Percentiles rank a stretch among this genome's conserved stretches.
phyloP scores from a whole-genome alignment of 2,888 invertebrate species.

The Hirudinaria manillensis region DNA sequence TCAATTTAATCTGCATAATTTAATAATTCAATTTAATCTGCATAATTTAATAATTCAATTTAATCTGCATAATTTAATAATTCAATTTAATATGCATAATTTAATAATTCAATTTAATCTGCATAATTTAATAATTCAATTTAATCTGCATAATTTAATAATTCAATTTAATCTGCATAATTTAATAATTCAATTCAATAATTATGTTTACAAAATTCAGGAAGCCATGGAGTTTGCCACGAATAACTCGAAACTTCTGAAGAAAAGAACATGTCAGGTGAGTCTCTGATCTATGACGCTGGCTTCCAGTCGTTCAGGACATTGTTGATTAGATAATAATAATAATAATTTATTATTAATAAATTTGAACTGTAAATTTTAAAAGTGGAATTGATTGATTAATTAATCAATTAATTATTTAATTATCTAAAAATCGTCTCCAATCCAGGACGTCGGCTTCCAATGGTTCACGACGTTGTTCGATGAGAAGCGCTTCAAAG shows the following conservation, averaged over 20 bases:
- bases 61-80: not conserved
- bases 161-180: not conserved
- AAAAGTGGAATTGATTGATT: not conserved
- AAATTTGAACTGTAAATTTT: not conserved
- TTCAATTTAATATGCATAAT: not conserved
- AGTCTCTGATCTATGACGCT: slow-evolving; percentile 1
- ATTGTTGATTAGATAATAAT: too few species aligned
- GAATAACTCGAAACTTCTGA: slow-evolving; percentile 62
- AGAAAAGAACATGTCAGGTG: slow-evolving; percentile 59
- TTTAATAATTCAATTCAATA: not conserved
- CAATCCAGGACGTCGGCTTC: slow-evolving; percentile 24
- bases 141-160: too few species aligned
- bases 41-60: too few species aligned
- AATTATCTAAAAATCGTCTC: not conserved
- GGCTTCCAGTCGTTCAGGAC: slow-evolving; percentile 28
- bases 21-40: not conserved
- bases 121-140: not conserved
- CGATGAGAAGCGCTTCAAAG: slow-evolving; percentile 20
- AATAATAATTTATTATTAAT: too few species aligned
- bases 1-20: not conserved
- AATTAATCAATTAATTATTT: not conserved
- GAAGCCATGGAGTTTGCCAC: slow-evolving; percentile 76
- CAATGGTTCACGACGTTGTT: slow-evolving; percentile 25
- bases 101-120: slow-evolving; percentile 58
- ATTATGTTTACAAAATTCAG: slow-evolving; percentile 55